phyloP scores from a whole-genome alignment of 2,888 invertebrate genomes.

The Eilema griseolum region DNA sequence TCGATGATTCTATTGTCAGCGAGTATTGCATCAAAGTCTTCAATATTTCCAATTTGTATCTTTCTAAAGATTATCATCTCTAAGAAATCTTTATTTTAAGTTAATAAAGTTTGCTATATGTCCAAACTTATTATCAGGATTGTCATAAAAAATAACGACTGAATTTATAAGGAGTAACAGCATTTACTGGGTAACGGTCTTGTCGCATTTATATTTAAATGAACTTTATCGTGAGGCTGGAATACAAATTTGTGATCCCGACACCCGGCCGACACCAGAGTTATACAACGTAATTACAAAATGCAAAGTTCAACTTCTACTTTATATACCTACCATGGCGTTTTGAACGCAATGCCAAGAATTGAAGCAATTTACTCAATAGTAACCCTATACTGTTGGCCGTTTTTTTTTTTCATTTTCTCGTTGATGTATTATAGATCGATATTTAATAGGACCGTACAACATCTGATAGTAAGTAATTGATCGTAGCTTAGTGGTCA shows the following conservation, averaged over 20 bases:
- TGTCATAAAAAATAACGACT: conserved; percentile 75
- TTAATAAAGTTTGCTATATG: conserved; percentile 63
- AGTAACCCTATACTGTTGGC: background rate
- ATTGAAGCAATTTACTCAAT: background rate
- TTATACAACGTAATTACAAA: conserved; percentile 46
- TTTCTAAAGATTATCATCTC: no score
- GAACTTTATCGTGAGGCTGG: conserved; percentile 79
- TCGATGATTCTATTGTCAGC: no score
- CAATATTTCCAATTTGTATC: no score
- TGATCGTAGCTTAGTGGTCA: background rate
- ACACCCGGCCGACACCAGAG: conserved; percentile 66
- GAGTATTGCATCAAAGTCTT: no score
- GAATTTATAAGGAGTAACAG: conserved; percentile 71
- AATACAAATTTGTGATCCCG: conserved; percentile 82
- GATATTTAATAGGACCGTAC: background rate
- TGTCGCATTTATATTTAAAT: conserved; percentile 84
- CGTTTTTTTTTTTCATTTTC: no score
- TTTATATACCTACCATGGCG: conserved; percentile 14
- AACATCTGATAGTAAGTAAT: background rate
- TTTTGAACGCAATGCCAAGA: background rate
- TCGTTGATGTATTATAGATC: no score
- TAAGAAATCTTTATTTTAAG: no score
- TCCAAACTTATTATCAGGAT: conserved; percentile 67
- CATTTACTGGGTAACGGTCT: conserved; percentile 76
- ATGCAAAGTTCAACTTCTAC: conserved; percentile 34